Base-by-base conservation (phyloP, 2,797 vertebrate genomes). In the Coendou prehensilis region DNA sequence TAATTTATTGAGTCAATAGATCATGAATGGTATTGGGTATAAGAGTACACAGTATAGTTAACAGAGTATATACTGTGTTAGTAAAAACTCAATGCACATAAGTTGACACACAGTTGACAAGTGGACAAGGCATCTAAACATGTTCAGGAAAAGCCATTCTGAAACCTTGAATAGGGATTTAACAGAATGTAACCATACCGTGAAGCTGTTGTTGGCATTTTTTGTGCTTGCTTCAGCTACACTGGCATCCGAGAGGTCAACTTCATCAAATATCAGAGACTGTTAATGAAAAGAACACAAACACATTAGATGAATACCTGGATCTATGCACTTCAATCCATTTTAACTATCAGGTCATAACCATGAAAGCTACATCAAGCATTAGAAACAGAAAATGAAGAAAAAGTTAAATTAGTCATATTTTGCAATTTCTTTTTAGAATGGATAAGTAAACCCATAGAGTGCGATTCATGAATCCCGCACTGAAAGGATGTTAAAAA, bases 141-240 rank as follows among this genome's bases (percentile, higher is more conserved):
- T 50, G 80, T 61, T 94, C 28, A 82, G 30, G 73, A 73, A 90
- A 91, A 26, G 20, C n/a, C 95, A 73, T 37, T n/a, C 59, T 63
- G 4, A 22, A 47, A 88, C 86, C 83, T 64, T 47, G 84, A 89
- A 20, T 9, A 94, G 20, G 47, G 26, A 97, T 71, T 88, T 73
- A 97, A 90, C 82, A 86, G 91, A 97, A 89, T 52, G 89, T 45
- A 69, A 88, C 97, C 99, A 98, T 99, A 99, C 99, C 98, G 99
- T 99, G 98, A 99, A 99, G 98, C 99, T 99, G 99, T 99, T 99
- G 99, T 99, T 99, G 98, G 99, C 99, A 98, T 99, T 99, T 99
- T 99, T 99, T 94, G 99, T 99, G 99, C 99, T 99, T 26, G 99
- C 99, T 99, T 99, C 99, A 75, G 99, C 99, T 84, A 99, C 99